phyloP scores from a whole-genome alignment of 2,113 vertebrate genomes.

The Protobothrops flavoviridis region DNA sequence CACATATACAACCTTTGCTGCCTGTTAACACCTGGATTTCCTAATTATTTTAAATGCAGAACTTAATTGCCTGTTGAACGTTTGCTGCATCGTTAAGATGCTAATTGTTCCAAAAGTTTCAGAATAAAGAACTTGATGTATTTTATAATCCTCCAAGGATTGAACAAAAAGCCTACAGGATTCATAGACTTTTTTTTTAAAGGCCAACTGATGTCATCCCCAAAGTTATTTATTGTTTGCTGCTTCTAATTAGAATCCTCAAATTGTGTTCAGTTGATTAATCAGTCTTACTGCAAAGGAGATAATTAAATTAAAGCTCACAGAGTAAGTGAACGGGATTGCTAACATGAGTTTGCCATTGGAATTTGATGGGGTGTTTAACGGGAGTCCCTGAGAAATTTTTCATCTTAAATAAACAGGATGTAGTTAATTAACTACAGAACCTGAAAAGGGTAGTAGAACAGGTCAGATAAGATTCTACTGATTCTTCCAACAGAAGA shows the following conservation, averaged over 20 bases:
- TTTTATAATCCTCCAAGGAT: conserved; percentile 26
- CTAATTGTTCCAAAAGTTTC: conserved; percentile 32
- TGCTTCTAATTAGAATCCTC: neutral
- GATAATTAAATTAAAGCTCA: neutral
- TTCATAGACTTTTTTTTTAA: conserved; percentile 13
- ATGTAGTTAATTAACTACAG: neutral
- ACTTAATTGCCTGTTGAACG: conserved; percentile 56
- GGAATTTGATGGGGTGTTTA: neutral
- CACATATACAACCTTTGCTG: neutral
- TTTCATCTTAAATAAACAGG: neutral
- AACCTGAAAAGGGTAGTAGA: neutral
- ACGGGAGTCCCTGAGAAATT: neutral
- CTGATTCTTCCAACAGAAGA: neutral
- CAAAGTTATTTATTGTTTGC: neutral
- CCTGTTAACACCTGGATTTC: conserved; percentile 33
- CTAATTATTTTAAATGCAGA: conserved; percentile 53
- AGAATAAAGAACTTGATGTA: conserved; percentile 14
- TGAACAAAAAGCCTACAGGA: conserved; percentile 19
- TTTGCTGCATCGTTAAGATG: conserved; percentile 50
- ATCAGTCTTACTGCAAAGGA: neutral
- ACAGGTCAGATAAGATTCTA: neutral
- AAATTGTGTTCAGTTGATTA: neutral
- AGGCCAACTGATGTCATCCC: neutral
- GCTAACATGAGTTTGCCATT: neutral
- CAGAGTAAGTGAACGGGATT: neutral